Evolutionary conservation across 2,113 vertebrate genomes (phyloP).

Genomic region (Trogon surrucura): DNA sequence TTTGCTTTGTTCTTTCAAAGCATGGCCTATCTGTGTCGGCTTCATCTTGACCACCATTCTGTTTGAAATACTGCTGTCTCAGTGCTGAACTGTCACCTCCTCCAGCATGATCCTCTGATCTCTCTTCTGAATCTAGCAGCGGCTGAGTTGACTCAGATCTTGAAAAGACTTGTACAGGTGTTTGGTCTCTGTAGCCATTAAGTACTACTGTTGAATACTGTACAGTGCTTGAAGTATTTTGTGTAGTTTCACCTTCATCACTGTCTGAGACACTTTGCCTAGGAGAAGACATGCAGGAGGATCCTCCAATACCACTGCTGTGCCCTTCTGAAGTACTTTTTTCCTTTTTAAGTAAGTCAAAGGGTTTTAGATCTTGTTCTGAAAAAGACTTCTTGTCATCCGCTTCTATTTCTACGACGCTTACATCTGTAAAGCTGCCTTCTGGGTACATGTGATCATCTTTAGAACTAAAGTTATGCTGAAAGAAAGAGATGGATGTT

Average conservation of each 20-base stretch:
- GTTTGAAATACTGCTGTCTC: constrained; percentile 79
- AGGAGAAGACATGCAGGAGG: constrained; percentile 96
- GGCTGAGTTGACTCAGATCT: constrained; percentile 97
- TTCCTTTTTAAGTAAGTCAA: constrained; percentile 89
- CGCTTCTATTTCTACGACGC: constrained; percentile 88
- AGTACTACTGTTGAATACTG: constrained; percentile 95
- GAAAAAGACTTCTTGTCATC: constrained; percentile 82
- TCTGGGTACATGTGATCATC: constrained; percentile 82
- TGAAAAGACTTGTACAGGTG: constrained; percentile 84
- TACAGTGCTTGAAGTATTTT: constrained; percentile 91
- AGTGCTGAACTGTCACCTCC: constrained; percentile 52
- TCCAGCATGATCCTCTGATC: constrained; percentile 76
- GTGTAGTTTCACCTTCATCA: constrained; percentile 87
- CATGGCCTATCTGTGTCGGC: constrained; percentile 45
- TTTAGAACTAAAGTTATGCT: constrained; percentile 85
- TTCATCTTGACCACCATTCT: constrained; percentile 70
- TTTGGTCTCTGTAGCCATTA: constrained; percentile 92
- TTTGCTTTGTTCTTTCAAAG: constrained; percentile 70
- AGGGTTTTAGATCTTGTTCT: constrained; percentile 86
- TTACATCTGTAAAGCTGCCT: constrained; percentile 86
- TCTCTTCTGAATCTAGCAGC: constrained; percentile 90
- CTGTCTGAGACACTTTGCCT: constrained; percentile 93
- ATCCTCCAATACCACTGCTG: constrained; percentile 97
- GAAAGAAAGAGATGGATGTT: constrained; percentile 27
- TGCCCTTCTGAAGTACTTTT: constrained; percentile 93